Percentiles rank a stretch among this genome's conserved stretches.
These are phyloP conservation scores for Onychomys leucogaster DNA, from an alignment of 2,797 vertebrate genomes.

Conservation along the genomic window DNA sequence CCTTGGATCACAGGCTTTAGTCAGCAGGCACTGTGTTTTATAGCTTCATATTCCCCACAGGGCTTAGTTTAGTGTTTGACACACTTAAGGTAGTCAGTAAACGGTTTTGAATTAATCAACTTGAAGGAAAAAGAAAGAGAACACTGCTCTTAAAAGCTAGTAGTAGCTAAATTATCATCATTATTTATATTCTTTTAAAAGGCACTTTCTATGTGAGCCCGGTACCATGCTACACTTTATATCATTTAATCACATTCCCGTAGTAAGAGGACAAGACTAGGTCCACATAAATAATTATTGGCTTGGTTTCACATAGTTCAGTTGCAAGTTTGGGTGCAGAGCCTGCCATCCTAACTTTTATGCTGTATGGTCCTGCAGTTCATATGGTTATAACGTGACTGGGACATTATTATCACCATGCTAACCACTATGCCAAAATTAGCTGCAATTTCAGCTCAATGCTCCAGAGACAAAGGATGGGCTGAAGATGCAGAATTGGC, in stretches of 20 bases:
- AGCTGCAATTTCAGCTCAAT: not conserved
- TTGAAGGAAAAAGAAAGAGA: conserved; percentile 31
- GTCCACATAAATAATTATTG: not conserved
- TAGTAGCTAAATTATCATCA: not conserved
- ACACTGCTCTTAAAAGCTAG: not conserved
- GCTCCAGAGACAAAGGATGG: not conserved
- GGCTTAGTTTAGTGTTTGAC: conserved; percentile 11
- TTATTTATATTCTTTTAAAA: not conserved
- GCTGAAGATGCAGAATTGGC: not conserved
- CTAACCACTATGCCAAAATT: not conserved
- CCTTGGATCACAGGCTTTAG: not conserved
- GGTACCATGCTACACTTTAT: not conserved
- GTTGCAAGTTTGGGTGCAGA: not conserved
- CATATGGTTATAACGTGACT: not conserved
- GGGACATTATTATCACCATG: not conserved
- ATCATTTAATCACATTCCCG: not conserved
- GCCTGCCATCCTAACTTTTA: not conserved
- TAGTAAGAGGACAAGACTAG: not conserved
- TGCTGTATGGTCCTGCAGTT: not conserved
- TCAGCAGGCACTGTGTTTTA: not conserved
- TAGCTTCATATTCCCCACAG: not conserved
- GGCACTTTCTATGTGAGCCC: not conserved
- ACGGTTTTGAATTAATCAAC: conserved; percentile 43
- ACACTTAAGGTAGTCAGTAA: not conserved
- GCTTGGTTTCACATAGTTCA: conserved; percentile 33